Evolutionary conservation across 2,888 invertebrate genomes (phyloP), one percentile per base, ranked within the genome.

Genomic region (Melanchra persicariae): DNA sequence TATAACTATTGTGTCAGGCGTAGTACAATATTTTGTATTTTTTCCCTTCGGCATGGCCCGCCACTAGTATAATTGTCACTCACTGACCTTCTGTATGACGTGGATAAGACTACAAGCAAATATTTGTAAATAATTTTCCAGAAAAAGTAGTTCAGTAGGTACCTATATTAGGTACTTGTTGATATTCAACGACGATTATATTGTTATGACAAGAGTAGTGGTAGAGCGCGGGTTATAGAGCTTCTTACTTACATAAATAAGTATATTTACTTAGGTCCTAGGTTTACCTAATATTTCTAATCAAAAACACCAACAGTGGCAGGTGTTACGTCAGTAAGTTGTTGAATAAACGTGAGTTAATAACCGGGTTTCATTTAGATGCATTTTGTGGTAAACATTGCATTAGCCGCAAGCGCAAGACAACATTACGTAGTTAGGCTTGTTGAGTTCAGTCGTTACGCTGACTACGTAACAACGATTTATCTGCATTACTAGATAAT

Each of bases 341-440:
- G 64, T 70, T 76, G 43, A 66, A 72, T 82, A 69, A 78, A 66
- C 68, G 68, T 66, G 74, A 71, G 67, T 66, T 62, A 69, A 52
- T 62, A 81, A 70, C 62, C 58, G 24, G 17, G 51, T 78, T 74
- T 66, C 62, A 60, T 59, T 79, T 60, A 34, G 65, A 65, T 67
- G 45, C 34, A 69, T 62, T 73, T 83, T 80, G 81, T 74, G 84
- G 79, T 81, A 60, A 81, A 74, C 34, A 68, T 78, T 81, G 60
- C 72, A 60, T 55, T 63, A 69, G 30, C 65, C 61, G 43, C 58
- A 59, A 64, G 52, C 62, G 43, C 22, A 61, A 55, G 30, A 17
- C 47, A n/a, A 19, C 19, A 62, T 75, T 82, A 76, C 66, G 51
- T 74, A n/a, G n/a, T n/a, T n/a, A 65, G 57, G 45, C 55, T 74